These are phyloP conservation scores for Saccopteryx bilineata DNA, from an alignment of 2,113 vertebrate species.

Conservation along the genomic window DNA sequence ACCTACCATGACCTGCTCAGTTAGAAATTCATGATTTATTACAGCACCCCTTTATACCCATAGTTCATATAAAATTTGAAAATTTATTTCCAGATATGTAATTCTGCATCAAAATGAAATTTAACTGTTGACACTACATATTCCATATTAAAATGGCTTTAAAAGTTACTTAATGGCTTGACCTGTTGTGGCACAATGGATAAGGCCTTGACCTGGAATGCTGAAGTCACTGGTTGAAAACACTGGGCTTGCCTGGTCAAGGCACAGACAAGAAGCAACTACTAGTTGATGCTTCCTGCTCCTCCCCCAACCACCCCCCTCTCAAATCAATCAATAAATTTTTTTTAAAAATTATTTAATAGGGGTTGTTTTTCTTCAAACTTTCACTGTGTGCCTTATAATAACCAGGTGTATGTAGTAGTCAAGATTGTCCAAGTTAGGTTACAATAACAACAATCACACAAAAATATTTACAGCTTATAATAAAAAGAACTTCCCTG, in stretches of 20 bases:
- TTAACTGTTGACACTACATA: not conserved
- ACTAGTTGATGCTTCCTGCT: too few species aligned
- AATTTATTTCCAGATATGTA: not conserved
- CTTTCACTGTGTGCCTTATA: not conserved
- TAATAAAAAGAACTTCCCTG: not conserved
- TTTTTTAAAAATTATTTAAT: conserved; percentile 3
- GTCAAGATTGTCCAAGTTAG: not conserved
- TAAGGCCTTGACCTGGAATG: too few species aligned
- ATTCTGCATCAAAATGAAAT: not conserved
- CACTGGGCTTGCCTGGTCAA: too few species aligned
- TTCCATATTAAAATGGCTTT: not conserved
- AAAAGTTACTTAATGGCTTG: not conserved
- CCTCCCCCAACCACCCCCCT: too few species aligned
- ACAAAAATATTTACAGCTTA: not conserved
- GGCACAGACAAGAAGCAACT: too few species aligned
- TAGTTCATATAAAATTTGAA: not conserved
- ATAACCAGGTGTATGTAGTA: not conserved
- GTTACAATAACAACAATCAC: not conserved
- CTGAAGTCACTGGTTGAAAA: too few species aligned
- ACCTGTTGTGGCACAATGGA: too few species aligned
- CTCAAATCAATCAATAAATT: too few species aligned
- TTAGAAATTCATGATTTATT: not conserved
- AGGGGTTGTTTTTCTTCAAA: not conserved
- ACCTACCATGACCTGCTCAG: not conserved
- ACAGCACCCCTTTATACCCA: not conserved